Evolutionary conservation across 2,797 vertebrate species (phyloP).

Genomic region (Peromyscus melanophrys): DNA sequence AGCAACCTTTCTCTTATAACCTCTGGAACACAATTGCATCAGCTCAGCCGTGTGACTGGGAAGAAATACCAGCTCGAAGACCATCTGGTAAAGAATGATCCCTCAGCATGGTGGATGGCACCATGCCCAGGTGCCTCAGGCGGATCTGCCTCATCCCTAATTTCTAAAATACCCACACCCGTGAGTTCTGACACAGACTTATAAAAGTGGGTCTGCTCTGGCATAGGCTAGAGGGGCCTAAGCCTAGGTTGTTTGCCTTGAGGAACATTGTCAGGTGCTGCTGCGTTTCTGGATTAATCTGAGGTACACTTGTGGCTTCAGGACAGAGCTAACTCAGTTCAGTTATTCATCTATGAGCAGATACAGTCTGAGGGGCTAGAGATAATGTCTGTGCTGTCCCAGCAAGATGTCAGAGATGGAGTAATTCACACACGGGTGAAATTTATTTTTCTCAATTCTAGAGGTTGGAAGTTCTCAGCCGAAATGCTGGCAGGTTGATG

Average conservation of each 20-base stretch:
- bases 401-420: too few relatives aligned
- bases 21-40: slow-evolving; percentile 77
- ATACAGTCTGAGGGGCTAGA: background rate
- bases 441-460: background rate
- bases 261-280: background rate
- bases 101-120: background rate
- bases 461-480: background rate
- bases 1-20: slow-evolving; percentile 78
- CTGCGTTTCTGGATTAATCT: background rate
- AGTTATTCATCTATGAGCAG: background rate
- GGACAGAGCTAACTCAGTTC: background rate
- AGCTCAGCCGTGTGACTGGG: slow-evolving; percentile 58
- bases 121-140: background rate
- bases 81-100: slow-evolving; percentile 28
- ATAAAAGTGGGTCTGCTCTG: background rate
- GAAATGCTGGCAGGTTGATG: background rate
- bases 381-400: background rate
- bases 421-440: background rate
- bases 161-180: background rate
- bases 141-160: background rate
- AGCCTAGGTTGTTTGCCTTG: background rate
- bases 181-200: background rate
- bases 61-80: slow-evolving; percentile 28
- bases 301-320: background rate
- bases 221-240: background rate